Conservation (phyloP, 2,797 vertebrate species). For the Thunnus albacares region DNA sequence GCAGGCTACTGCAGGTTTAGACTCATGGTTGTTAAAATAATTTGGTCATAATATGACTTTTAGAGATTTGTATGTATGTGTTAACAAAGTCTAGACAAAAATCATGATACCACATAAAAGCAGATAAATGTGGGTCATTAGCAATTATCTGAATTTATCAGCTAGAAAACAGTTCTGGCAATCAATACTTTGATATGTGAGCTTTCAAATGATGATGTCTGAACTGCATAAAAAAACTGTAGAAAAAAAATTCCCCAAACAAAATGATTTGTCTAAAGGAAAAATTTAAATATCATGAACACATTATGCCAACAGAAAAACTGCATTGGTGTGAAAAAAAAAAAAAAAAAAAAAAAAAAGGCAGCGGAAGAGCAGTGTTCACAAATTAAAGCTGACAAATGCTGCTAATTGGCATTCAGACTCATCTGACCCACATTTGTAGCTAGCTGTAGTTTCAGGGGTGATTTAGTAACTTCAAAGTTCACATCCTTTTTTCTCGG, state of each 20-base stretch:
- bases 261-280: too few relatives aligned
- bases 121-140: neutral
- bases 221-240: neutral
- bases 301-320: neutral
- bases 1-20: neutral
- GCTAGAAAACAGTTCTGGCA: neutral
- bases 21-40: neutral
- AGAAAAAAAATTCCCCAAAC: too few relatives aligned
- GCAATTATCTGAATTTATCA: neutral
- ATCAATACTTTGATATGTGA: neutral
- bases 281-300: neutral
- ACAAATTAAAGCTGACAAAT: neutral
- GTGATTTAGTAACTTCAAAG: neutral
- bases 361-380: neutral
- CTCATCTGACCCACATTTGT: neutral
- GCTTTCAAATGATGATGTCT: neutral
- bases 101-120: neutral
- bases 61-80: neutral
- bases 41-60: neutral
- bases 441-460: neutral
- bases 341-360: too few relatives aligned
- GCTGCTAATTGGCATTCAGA: neutral
- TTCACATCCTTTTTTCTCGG: neutral
- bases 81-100: neutral
- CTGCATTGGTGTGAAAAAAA: too few relatives aligned